Conservation (phyloP, 2,888 invertebrate genomes). For the Alviniconcha strummeri region DNA sequence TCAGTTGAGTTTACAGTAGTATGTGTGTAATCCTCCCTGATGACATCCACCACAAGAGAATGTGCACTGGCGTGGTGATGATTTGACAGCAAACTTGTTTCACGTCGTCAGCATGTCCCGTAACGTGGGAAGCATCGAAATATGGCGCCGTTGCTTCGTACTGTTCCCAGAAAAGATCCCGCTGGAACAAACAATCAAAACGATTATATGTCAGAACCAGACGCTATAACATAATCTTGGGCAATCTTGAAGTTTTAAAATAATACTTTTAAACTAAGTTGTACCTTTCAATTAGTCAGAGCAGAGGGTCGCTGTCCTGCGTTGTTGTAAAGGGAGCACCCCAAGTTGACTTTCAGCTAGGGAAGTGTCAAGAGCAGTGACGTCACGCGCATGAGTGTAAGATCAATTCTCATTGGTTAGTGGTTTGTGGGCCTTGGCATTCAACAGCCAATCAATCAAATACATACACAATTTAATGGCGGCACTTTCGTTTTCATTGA, state of each 20-base stretch:
- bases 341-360: slow-evolving; percentile 36
- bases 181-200: slow-evolving; percentile 28
- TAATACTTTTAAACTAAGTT: no score
- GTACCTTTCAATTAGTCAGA: not conserved
- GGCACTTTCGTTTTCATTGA: slow-evolving; percentile 4
- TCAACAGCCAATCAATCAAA: not conserved
- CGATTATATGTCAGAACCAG: not conserved
- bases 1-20: not conserved
- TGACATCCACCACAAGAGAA: not conserved
- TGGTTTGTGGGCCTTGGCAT: not conserved
- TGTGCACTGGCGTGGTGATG: not conserved
- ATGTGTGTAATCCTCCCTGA: not conserved
- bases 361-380: slow-evolving; percentile 23
- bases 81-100: not conserved
- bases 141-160: slow-evolving; percentile 33
- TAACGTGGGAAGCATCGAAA: slow-evolving; percentile 36
- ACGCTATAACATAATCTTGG: no score
- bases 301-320: not conserved
- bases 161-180: slow-evolving; percentile 24
- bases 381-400: slow-evolving; percentile 17
- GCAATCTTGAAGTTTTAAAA: no score
- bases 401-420: slow-evolving; percentile 10
- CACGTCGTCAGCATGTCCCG: slow-evolving; percentile 22
- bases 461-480: not conserved
- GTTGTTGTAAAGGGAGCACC: not conserved